Percentiles rank a stretch among this genome's conserved stretches.
Conservation (phyloP, 2,797 vertebrate species). For the Gobio occitaniae region DNA sequence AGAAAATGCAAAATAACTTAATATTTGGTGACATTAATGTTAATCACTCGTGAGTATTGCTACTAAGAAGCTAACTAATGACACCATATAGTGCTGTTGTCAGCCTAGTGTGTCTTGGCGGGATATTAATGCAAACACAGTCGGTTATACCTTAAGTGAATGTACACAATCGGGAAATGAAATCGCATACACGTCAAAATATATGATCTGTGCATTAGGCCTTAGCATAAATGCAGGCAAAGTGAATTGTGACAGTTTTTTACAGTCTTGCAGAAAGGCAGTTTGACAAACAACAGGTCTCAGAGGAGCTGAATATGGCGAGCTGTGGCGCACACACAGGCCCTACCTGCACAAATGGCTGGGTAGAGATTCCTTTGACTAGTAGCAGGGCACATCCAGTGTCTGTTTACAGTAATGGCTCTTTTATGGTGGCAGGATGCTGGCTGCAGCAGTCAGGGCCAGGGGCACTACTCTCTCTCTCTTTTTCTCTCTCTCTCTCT, state of each 20-base stretch:
- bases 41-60: slow-evolving; percentile 13
- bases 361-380: slow-evolving; percentile 44
- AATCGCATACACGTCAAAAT: slow-evolving; percentile 13
- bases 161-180: slow-evolving; percentile 13
- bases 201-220: slow-evolving; percentile 28
- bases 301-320: not conserved
- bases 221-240: not conserved
- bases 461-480: slow-evolving; percentile 64
- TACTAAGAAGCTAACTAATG: slow-evolving; percentile 11
- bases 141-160: slow-evolving; percentile 16
- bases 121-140: slow-evolving; percentile 32
- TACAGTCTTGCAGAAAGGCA: slow-evolving; percentile 15
- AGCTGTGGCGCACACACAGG: not conserved
- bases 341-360: slow-evolving; percentile 28
- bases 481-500: slow-evolving; percentile 19
- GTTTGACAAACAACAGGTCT: slow-evolving; percentile 47
- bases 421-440: slow-evolving; percentile 65
- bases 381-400: slow-evolving; percentile 41
- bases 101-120: not conserved
- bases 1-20: not conserved
- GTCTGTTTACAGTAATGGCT: slow-evolving; percentile 61
- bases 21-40: not conserved
- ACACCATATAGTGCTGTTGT: slow-evolving; percentile 19
- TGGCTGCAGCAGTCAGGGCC: slow-evolving; percentile 66
- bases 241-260: slow-evolving; percentile 5